Evolutionary conservation across 1,140 invertebrate species (phyloP), one percentile per base, ranked within the genome.

Genomic region (Atta cephalotes): DNA sequence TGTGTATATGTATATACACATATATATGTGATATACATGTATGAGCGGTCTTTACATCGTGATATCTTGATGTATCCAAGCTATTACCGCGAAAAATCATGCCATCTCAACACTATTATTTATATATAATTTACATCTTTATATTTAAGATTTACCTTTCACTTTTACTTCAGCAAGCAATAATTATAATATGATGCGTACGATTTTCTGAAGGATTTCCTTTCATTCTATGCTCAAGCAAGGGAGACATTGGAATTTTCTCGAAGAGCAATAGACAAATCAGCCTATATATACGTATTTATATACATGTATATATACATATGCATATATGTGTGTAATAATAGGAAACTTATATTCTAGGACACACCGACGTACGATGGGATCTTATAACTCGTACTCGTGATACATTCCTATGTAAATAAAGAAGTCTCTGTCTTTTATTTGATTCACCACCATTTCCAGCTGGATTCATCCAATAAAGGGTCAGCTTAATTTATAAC

Each of bases 391-490:
- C 66, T 81, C 63, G 79, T 89, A 87, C 68, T 86, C 86, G 51
- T 68, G 66, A 92, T 7, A 39, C 79, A 91, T 90, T 93, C 88
- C 90, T 89, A 90, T 91, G 91, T 92, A 92, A 90, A 93, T 92
- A 92, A 76, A 91, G 71, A 85, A 65, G 68, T 89, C 80, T 89
- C 84, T 88, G 76, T 85, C 79, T 45, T 45, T 71, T 14, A 45
- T 51, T 89, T 79, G 31, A 74, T 85, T 91, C 28, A 18, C 6
- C 79, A 87, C 56, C 21, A 85, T 72, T 65, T 68, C 7, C 60
- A 56, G 60, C 21, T 66, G 70, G 72, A 18, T 78, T 88, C 66
- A 65, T 84, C 45, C 25, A 45, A 77, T 35, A 71, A 74, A 49
- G 39, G 51, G 58, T 28, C 53, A 81, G 51, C 18, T 71, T 74